A percentile compares a stretch with the other conserved stretches of the same genome.
Conservation (phyloP, 1,140 invertebrate species). For the Watersipora subatra region DNA sequence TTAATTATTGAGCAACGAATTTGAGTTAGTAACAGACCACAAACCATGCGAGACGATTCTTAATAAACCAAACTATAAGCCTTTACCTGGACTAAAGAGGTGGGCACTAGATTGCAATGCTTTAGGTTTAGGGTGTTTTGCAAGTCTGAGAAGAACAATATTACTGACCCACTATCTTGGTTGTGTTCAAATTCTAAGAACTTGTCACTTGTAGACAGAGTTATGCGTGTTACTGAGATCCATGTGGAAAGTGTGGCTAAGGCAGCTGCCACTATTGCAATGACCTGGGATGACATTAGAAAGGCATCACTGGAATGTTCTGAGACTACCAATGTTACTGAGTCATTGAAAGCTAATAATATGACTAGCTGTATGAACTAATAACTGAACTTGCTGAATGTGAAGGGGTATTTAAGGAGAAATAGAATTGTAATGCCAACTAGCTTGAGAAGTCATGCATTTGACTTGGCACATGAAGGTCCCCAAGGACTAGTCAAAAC, state of each 20-base stretch:
- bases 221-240: not conserved
- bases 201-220: not conserved
- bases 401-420: not conserved
- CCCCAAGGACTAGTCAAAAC: constrained; percentile 13
- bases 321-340: too few relatives aligned
- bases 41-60: constrained; percentile 8
- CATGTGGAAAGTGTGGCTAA: not conserved
- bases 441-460: not conserved
- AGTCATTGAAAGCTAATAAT: too few relatives aligned
- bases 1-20: constrained; percentile 12
- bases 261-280: not conserved
- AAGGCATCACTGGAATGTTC: too few relatives aligned
- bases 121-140: not conserved
- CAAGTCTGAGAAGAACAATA: not conserved
- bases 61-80: not conserved
- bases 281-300: not conserved
- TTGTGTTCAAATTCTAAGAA: not conserved
- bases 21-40: constrained; percentile 13
- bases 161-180: constrained; percentile 3
- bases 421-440: not conserved
- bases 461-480: constrained; percentile 1
- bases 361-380: not conserved
- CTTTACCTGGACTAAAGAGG: not conserved
- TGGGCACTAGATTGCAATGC: constrained; percentile 1
- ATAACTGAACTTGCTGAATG: not conserved